Conservation (phyloP, 2,113 vertebrate genomes). For the Variabilichromis moorii region DNA sequence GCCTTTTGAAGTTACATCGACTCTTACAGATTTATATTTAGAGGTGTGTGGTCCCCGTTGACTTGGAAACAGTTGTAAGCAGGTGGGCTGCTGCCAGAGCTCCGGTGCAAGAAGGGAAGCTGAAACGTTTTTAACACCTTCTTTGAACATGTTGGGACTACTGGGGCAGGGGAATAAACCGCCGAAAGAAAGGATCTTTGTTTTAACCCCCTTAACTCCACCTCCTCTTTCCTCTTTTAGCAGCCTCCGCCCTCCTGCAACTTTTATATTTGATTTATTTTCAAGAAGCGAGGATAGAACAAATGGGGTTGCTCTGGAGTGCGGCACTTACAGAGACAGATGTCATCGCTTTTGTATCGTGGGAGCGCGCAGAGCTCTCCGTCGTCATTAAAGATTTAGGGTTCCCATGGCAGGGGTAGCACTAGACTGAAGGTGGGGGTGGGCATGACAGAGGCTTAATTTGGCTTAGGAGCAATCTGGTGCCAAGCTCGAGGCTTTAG, state of each 20-base stretch:
- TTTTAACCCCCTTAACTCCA: constrained; percentile 48
- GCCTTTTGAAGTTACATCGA: background rate
- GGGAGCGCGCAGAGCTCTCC: constrained; percentile 57
- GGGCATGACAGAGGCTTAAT: constrained; percentile 71
- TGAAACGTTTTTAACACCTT: constrained; percentile 47
- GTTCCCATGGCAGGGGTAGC: constrained; percentile 69
- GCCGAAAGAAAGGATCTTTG: constrained; percentile 60
- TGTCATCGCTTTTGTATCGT: constrained; percentile 73
- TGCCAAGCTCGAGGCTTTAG: constrained; percentile 67
- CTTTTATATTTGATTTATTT: constrained; percentile 71
- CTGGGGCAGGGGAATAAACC: constrained; percentile 40
- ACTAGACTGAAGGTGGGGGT: constrained; percentile 53
- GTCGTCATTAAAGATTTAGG: constrained; percentile 75
- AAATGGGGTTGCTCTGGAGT: constrained; percentile 66
- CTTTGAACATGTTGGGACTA: constrained; percentile 48
- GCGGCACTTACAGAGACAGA: constrained; percentile 70
- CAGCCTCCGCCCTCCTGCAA: constrained; percentile 30
- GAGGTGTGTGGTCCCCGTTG: background rate
- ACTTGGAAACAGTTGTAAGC: constrained; percentile 24
- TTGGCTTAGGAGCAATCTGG: constrained; percentile 64
- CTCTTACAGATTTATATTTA: background rate
- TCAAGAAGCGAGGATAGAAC: constrained; percentile 62
- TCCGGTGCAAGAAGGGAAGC: background rate
- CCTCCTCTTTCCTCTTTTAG: constrained; percentile 40
- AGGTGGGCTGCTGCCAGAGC: constrained; percentile 42